Percentiles rank a stretch among this genome's conserved stretches.
Evolutionary conservation across 2,113 vertebrate genomes (phyloP).

Genomic region (Ranitomeya variabilis): DNA sequence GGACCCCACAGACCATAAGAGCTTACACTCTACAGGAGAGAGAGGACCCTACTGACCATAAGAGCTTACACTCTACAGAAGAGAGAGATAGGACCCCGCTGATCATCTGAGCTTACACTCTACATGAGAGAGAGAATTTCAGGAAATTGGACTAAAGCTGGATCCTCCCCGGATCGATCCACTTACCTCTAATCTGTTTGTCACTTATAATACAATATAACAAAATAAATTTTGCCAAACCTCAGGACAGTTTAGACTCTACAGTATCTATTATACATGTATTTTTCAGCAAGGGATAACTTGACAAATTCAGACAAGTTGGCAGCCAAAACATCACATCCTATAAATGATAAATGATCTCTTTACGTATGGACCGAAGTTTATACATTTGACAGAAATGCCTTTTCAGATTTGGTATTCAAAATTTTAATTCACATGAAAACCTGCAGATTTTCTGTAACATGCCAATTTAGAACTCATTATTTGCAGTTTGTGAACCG

Average conservation of each 20-base stretch:
- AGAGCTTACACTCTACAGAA: too few species aligned
- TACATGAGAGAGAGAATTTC: too few species aligned
- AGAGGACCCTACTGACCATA: too few species aligned
- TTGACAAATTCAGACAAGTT: background rate
- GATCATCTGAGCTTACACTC: too few species aligned
- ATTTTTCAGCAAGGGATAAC: background rate
- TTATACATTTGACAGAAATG: slow-evolving; percentile 27
- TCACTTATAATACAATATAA: too few species aligned
- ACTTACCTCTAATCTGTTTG: too few species aligned
- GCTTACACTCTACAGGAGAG: too few species aligned
- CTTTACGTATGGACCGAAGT: background rate
- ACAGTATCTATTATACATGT: background rate
- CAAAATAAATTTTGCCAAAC: too few species aligned
- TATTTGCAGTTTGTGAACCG: slow-evolving; percentile 51
- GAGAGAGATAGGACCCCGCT: too few species aligned
- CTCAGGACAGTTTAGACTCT: background rate
- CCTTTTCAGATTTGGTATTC: slow-evolving; percentile 39
- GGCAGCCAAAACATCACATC: background rate
- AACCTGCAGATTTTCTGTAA: slow-evolving; percentile 47
- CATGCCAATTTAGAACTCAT: slow-evolving; percentile 49
- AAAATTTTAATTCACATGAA: slow-evolving; percentile 30
- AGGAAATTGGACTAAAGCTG: too few species aligned
- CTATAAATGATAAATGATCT: background rate
- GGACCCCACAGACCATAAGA: too few species aligned
- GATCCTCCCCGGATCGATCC: too few species aligned